Base-by-base conservation (phyloP, 2,888 invertebrate species). In the Horisme vitalbata region DNA sequence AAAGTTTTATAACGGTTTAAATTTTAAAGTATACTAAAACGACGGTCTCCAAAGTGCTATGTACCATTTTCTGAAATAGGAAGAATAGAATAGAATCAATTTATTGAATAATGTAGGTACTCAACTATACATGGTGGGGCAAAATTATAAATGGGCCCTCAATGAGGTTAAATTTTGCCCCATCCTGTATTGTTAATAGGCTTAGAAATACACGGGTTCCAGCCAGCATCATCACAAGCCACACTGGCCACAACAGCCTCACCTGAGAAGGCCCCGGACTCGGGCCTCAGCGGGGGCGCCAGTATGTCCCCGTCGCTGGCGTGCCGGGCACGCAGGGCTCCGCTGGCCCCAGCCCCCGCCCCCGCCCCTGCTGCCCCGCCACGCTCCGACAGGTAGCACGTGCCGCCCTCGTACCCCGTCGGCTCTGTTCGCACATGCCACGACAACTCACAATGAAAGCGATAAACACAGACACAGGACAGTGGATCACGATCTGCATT, bases 251-350 rank as follows among this genome's bases (percentile, higher is more conserved):
- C 18, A 18, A n/a, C 13, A 15, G 14, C n/a, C 47, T 60, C 52
- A 86, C 88, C 88, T 33, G 88, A 88, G 50, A 88, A 83, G 0
- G 88, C 88, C 1, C 82, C 85, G 1, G 88, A 87, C 61, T 85
- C 82, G 0, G 88, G 88, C 0, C 88, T 57, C 5, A 64, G 69
- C 6, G 77, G 68, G 1, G 83, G 79, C 11, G 79, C 84, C 4
- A 88, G 69, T n/a, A 87, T 84, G 57, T 87, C 86, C 0, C 87
- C 86, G 36, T 85, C 86, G 37, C 84, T 82, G 52, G 84, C 83
- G 50, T 84, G 84, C 0, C 85, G 60, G 11, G 78, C 75, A 14
- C 82, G 71, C n/a, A n/a, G n/a, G n/a, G n/a, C n/a, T n/a, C 23
- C 18, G 31, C 47, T 28, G 41, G n/a, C 13, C 47, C 45, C 52